These are phyloP conservation scores for Acipenser ruthenus DNA, from an alignment of 2,797 vertebrate genomes.

Conservation along the genomic window DNA sequence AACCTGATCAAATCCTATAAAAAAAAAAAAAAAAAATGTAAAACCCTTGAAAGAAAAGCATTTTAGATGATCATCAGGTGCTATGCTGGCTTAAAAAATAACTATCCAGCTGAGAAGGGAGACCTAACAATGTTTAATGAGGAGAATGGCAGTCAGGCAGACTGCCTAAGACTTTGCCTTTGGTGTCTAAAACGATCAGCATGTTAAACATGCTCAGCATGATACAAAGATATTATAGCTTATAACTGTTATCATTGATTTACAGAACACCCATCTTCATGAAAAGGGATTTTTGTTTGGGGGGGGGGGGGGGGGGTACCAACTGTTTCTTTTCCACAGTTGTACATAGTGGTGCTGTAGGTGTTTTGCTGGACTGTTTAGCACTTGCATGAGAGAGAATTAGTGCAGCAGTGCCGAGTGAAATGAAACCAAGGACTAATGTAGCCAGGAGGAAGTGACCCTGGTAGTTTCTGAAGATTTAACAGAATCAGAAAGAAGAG, in stretches of 20 bases:
- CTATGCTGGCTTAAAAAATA: conserved; percentile 42
- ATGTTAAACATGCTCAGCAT: conserved; percentile 81
- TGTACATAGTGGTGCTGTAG: not conserved
- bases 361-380: not conserved
- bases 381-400: conserved; percentile 1
- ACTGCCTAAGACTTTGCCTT: conserved; percentile 60
- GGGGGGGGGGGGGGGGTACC: not conserved
- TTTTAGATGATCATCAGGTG: conserved; percentile 41
- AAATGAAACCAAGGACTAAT: conserved; percentile 21
- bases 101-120: conserved; percentile 57
- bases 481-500: conserved; percentile 22
- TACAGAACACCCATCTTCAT: conserved; percentile 48
- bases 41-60: conserved; percentile 36
- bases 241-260: conserved; percentile 70
- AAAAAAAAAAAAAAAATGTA: no score
- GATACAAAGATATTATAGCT: conserved; percentile 69
- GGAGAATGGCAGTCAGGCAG: conserved; percentile 63
- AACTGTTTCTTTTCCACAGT: not conserved
- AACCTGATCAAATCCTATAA: no score
- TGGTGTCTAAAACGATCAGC: conserved; percentile 63
- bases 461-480: conserved; percentile 15
- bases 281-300: conserved; percentile 47
- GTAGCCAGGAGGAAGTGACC: conserved; percentile 14
- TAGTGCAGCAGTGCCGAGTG: conserved; percentile 13
- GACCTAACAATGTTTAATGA: conserved; percentile 75